Base-by-base conservation (phyloP, 2,113 vertebrate genomes). In the Otus sunia region DNA sequence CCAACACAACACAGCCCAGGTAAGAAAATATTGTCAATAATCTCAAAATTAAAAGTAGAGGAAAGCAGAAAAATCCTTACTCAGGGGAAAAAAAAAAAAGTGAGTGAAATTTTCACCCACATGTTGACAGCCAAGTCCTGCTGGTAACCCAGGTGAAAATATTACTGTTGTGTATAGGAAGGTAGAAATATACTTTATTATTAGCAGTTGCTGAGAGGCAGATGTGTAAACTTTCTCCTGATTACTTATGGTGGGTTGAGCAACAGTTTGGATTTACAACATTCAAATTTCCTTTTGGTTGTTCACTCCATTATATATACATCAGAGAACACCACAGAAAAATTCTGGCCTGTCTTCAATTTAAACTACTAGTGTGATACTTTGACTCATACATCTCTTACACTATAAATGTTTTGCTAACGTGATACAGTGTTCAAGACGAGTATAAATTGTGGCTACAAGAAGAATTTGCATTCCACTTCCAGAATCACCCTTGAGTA, bases 321-420 rank as follows among this genome's bases (percentile, higher is more conserved):
- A 55, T 95, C 92, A 95, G 71, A 91, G 78, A 49, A 64, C 49
- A 84, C 58, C 78, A 78, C 47, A 87, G 69, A 85, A 75, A 81
- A 90, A 68, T n/a, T 68, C 88, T 84, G 94, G 95, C 82, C 25
- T 10, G 0, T 72, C 79, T 90, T 94, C 75, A 83, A 15, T 83
- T 94, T 94, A 96, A 95, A 63, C 81, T 91, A 60, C 68, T 83
- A 74, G 45, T 43, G 62, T 53, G 94, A 94, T 82, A 72, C 94
- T 95, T 88, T 53, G 76, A 86, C 55, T 95, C 26, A 8, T 32
- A 45, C 30, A 37, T 87, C 59, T 86, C 67, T 93, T 77, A 60
- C 63, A 78, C 89, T 83, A n/a, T 92, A 95, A 94, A 96, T 96
- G 89, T 96, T 97, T 97, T 90, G 82, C 58, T 95, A 94, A 94